A percentile compares a stretch with the other conserved stretches of the same genome.
Conservation (phyloP, 2,113 vertebrate species). For the Takifugu bimaculatus region DNA sequence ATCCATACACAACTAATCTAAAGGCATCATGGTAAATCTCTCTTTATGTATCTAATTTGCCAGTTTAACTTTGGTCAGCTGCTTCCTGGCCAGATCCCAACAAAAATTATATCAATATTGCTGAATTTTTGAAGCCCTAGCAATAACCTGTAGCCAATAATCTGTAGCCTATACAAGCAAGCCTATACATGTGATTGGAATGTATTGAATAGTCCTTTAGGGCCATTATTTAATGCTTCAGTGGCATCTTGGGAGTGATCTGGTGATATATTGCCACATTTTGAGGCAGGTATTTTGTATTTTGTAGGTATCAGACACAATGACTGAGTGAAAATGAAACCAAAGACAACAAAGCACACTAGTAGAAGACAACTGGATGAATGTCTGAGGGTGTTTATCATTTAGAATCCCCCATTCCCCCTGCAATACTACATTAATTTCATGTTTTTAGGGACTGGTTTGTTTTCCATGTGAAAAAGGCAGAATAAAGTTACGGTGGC, state of each 20-base stretch:
- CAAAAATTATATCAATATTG: no score
- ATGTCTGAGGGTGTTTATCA: constrained; percentile 16
- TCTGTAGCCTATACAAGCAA: no score
- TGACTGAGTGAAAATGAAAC: constrained; percentile 30
- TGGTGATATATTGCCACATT: no score
- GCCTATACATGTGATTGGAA: no score
- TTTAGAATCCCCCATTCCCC: constrained; percentile 3
- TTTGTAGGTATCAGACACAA: background rate
- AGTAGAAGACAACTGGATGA: constrained; percentile 4
- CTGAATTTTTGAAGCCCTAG: no score
- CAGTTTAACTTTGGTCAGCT: no score
- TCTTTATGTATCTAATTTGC: no score
- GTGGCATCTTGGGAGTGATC: no score
- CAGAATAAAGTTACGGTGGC: constrained; percentile 48
- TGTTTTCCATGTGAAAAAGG: constrained; percentile 32
- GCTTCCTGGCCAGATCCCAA: no score
- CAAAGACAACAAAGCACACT: constrained; percentile 41
- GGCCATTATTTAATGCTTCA: no score
- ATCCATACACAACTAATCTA: background rate
- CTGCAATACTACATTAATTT: constrained; percentile 8
- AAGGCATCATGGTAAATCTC: constrained; percentile 4
- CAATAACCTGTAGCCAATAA: no score
- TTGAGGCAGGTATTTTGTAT: background rate
- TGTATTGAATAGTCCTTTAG: no score
- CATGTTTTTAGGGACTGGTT: constrained; percentile 27